These are phyloP conservation scores for Melipona beecheii DNA, from an alignment of 2,888 invertebrate genomes.

Conservation along the genomic window DNA sequence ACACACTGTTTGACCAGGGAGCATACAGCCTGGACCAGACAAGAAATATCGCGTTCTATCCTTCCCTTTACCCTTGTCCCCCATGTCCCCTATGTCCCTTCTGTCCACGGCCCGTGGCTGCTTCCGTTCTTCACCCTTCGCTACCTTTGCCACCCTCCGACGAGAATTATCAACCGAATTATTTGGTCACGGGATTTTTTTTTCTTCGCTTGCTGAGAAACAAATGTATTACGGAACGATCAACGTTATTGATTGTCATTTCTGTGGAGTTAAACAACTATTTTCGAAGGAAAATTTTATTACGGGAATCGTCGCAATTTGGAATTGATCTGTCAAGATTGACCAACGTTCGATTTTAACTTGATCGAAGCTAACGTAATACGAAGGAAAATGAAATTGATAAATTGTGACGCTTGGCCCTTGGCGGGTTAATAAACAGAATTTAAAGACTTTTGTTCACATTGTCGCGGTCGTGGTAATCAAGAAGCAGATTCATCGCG, in stretches of 20 bases:
- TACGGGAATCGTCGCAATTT: neutral
- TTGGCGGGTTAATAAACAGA: too few species aligned
- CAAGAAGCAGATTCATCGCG: conserved; percentile 29
- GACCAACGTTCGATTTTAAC: too few species aligned
- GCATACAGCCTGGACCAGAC: conserved; percentile 75
- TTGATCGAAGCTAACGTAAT: too few species aligned
- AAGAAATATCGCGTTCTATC: conserved; percentile 80
- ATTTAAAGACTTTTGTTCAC: neutral
- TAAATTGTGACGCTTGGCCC: too few species aligned
- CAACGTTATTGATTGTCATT: neutral
- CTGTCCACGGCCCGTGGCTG: conserved; percentile 47
- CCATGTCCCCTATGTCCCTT: conserved; percentile 52
- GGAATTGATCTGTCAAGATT: too few species aligned
- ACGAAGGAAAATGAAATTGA: too few species aligned
- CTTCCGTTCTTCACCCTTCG: conserved; percentile 32
- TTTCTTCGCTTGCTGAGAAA: conserved; percentile 8
- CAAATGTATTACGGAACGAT: neutral
- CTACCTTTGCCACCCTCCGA: neutral
- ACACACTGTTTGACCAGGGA: conserved; percentile 83
- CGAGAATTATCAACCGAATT: neutral
- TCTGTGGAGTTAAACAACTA: neutral
- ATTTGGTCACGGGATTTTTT: conserved; percentile 43
- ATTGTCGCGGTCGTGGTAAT: neutral
- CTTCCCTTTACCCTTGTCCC: conserved; percentile 71
- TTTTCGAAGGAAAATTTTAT: neutral